Evolutionary conservation across 1,140 invertebrate species (phyloP).

Genomic region (Lucilia cuprina): DNA sequence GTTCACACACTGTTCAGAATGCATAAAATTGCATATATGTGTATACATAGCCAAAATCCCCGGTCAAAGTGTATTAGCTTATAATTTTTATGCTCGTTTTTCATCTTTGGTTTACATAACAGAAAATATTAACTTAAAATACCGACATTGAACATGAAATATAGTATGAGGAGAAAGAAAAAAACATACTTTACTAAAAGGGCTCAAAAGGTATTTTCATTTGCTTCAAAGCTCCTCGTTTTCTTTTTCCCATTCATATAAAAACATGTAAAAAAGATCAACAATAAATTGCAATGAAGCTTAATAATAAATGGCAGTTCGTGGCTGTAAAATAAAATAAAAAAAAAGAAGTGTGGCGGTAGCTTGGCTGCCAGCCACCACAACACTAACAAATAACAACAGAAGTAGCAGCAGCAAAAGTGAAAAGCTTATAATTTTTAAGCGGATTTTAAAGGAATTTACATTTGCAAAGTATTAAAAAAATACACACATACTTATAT

Average conservation of each 20-base stretch:
- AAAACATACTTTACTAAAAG: background rate
- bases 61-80: background rate
- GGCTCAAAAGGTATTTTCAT: background rate
- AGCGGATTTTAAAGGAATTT: conserved; percentile 2
- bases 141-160: conserved; percentile 1
- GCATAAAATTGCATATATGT: too few relatives aligned
- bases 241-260: background rate
- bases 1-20: too few relatives aligned
- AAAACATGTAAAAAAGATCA: background rate
- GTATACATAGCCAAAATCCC: background rate
- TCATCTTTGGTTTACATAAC: background rate
- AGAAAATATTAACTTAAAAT: background rate
- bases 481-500: background rate
- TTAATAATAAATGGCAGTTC: background rate
- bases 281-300: conserved; percentile 2
- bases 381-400: background rate
- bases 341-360: background rate
- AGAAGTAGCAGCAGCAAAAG: background rate
- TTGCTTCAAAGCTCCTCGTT: background rate
- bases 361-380: background rate
- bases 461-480: conserved; percentile 3
- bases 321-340: background rate
- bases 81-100: background rate
- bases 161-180: background rate
- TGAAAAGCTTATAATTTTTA: conserved; percentile 4